Evolutionary conservation across 2,113 vertebrate genomes (phyloP).

Genomic region (Atherinomorus stipes): DNA sequence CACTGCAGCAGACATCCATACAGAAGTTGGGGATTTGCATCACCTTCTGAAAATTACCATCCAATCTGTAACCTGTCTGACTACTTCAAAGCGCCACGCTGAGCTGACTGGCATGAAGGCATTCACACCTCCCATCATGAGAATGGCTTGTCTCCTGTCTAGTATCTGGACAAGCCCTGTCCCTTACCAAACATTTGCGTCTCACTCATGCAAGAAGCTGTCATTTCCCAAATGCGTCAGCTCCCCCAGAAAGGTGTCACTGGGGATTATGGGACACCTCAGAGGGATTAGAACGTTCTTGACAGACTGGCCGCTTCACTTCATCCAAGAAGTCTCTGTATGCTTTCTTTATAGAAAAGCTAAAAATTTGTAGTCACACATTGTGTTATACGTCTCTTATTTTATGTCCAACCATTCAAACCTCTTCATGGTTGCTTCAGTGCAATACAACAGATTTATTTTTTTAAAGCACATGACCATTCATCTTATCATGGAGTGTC

Average conservation of each 20-base stretch:
- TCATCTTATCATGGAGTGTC: conserved; percentile 2
- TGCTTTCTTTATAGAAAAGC: no score
- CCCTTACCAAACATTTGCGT: conserved; percentile 50
- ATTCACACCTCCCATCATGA: conserved; percentile 47
- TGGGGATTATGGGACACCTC: conserved; percentile 75
- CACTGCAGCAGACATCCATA: conserved; percentile 1
- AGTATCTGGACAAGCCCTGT: conserved; percentile 49
- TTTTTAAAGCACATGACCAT: background rate
- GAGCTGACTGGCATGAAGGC: conserved; percentile 61
- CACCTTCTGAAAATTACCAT: conserved; percentile 34
- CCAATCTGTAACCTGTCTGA: conserved; percentile 37
- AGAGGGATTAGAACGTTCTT: conserved; percentile 72
- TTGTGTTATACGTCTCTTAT: background rate
- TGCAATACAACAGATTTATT: background rate
- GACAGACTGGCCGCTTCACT: conserved; percentile 71
- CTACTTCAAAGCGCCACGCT: conserved; percentile 46
- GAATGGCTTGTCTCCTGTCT: conserved; percentile 46
- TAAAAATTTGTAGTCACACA: no score
- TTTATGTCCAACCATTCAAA: background rate
- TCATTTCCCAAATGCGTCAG: conserved; percentile 67
- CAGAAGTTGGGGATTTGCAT: conserved; percentile 42
- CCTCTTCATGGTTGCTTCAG: no score
- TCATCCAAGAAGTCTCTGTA: conserved; percentile 51
- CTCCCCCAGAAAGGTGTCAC: conserved; percentile 73
- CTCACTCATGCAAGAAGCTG: conserved; percentile 72